A percentile compares a stretch with the other conserved stretches of the same genome.
Conservation (phyloP, 2,797 vertebrate genomes). For the Thalassophryne amazonica region DNA sequence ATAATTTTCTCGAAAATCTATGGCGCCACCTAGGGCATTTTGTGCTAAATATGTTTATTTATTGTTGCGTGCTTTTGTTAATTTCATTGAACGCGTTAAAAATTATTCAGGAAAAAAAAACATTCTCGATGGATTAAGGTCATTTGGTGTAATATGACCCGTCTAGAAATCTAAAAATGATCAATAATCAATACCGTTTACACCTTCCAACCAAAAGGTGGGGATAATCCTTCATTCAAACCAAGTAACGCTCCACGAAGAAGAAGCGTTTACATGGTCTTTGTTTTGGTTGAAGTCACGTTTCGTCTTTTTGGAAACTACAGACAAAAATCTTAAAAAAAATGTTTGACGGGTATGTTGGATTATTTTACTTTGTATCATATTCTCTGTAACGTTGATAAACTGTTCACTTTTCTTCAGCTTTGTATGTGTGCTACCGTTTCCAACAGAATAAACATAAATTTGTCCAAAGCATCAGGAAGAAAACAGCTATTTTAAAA, state of each 20-base stretch:
- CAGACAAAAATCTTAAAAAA: slow-evolving; percentile 61
- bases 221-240: slow-evolving; percentile 10
- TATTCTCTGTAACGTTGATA: slow-evolving; percentile 1
- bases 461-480: slow-evolving; percentile 73
- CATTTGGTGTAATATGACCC: no score
- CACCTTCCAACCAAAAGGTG: slow-evolving; percentile 14
- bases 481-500: no score
- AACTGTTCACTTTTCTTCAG: slow-evolving; percentile 5
- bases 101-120: no score
- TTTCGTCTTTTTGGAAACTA: slow-evolving; percentile 35
- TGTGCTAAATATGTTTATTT: no score
- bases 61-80: no score
- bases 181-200: no score
- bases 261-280: slow-evolving; percentile 65
- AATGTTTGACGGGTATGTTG: slow-evolving; percentile 73
- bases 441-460: slow-evolving; percentile 56
- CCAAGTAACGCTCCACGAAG: not conserved
- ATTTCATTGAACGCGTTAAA: no score
- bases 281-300: slow-evolving; percentile 61
- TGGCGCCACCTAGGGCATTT: no score
- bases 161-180: no score
- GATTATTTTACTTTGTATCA: no score
- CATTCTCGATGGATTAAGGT: no score
- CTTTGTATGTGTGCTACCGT: slow-evolving; percentile 15
- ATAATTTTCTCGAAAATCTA: no score